phyloP scores from a whole-genome alignment of 2,888 invertebrate species.

The Trimorus sp. region DNA sequence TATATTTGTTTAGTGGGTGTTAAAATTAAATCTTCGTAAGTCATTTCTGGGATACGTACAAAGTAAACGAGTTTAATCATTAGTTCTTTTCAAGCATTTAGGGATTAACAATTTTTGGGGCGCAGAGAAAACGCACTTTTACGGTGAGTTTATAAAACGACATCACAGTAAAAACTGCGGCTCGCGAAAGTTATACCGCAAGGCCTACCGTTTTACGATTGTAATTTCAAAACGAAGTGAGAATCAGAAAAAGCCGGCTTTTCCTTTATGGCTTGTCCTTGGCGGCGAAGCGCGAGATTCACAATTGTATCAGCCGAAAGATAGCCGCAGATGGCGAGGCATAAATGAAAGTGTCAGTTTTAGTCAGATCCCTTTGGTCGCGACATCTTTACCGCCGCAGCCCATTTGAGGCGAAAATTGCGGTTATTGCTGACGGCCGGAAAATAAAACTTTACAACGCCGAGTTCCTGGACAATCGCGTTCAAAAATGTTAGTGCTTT shows the following conservation, averaged over 20 bases:
- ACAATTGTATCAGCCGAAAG: conserved; percentile 52
- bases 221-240: conserved; percentile 51
- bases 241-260: conserved; percentile 42
- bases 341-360: conserved; percentile 54
- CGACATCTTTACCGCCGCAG: conserved; percentile 43
- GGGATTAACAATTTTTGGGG: no score
- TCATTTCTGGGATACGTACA: not conserved
- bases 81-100: not conserved
- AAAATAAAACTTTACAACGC: conserved; percentile 75
- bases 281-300: conserved; percentile 32
- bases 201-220: conserved; percentile 42
- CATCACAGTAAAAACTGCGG: conserved; percentile 39
- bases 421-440: conserved; percentile 73
- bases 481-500: conserved; percentile 47
- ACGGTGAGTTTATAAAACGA: conserved; percentile 48
- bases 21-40: no score
- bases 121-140: not conserved
- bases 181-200: not conserved
- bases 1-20: no score
- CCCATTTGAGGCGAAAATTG: conserved; percentile 76
- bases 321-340: conserved; percentile 50
- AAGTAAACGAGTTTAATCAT: no score
- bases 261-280: conserved; percentile 47
- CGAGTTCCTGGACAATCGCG: conserved; percentile 62
- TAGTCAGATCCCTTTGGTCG: conserved; percentile 35